Evolutionary conservation across 2,888 invertebrate genomes (phyloP).

Genomic region (Lysandra bellargus): DNA sequence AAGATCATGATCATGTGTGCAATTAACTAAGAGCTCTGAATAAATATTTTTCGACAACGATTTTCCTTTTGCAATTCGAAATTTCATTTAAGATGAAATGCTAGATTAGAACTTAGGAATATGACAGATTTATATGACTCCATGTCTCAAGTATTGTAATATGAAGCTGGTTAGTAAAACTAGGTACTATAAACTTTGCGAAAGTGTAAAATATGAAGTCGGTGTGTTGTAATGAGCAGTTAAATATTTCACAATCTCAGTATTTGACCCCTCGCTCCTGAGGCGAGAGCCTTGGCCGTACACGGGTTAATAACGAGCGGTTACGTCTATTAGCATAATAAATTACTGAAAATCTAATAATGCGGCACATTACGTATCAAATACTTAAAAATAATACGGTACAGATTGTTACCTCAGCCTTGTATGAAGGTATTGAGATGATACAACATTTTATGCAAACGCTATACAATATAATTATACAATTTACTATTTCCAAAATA

Average conservation of each 20-base stretch:
- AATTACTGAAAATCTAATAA: neutral
- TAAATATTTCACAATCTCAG: slow-evolving; percentile 14
- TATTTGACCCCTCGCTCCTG: slow-evolving; percentile 12
- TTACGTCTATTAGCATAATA: slow-evolving; percentile 3
- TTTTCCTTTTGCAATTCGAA: neutral
- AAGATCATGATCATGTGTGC: neutral
- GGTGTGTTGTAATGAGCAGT: neutral
- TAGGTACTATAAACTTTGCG: neutral
- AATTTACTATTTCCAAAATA: too few relatives aligned
- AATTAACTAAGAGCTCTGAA: neutral
- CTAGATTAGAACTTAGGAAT: too few relatives aligned
- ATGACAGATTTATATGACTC: too few relatives aligned
- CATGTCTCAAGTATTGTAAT: too few relatives aligned
- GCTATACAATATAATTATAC: too few relatives aligned
- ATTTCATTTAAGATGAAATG: neutral
- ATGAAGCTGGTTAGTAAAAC: neutral
- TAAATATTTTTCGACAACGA: neutral
- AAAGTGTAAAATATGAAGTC: slow-evolving; percentile 3
- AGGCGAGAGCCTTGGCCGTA: slow-evolving; percentile 17
- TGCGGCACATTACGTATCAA: neutral
- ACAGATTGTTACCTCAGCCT: neutral
- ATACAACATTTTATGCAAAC: neutral
- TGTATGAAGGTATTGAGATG: neutral
- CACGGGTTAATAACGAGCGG: neutral
- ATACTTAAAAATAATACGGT: neutral